Evolutionary conservation across 2,888 invertebrate genomes (phyloP), one percentile per base, ranked within the genome.

Genomic region (Abrostola tripartita): DNA sequence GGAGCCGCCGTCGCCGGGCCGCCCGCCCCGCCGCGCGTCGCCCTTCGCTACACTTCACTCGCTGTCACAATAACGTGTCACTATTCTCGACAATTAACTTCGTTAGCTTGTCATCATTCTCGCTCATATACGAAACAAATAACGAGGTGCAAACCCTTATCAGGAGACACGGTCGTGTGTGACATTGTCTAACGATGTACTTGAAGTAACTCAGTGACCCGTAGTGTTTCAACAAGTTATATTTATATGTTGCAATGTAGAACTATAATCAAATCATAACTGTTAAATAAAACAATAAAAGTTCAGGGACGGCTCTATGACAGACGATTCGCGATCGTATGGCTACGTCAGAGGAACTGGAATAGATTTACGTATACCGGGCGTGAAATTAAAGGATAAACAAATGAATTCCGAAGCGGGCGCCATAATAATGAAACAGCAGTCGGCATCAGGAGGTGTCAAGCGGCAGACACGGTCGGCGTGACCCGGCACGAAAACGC

Each of bases 341-440:
- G 83, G 81, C 87, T 88, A 86, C 94, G 94, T 93, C 93, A 92
- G 85, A 86, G 85, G 83, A 91, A 88, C 93, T 89, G 92, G 92
- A 94, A 93, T 93, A 94, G 94, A 91, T 89, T 88, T 86, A 81
- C 88, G 88, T 85, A 85, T 84, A 85, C 86, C 86, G 88, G 82
- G 88, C 89, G 91, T 86, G 90, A 92, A 92, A 94, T 93, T 93
- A 93, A 94, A 93, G 93, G 93, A 94, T 94, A 94, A 94, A 94
- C 94, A 94, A 93, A 93, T 92, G 92, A 92, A 90, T 87, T 88
- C 85, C 80, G 90, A 85, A 85, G 87, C 91, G 88, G 82, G 85
- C 88, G 90, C 89, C 88, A 88, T 89, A 87, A 91, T 92, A 92
- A 91, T 93, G 92, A 88, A 89, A 87, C 88, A 91, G 86, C 93